These are phyloP conservation scores for Drosophila pruinosa DNA, from an alignment of 1,140 invertebrate species.

Conservation along the genomic window DNA sequence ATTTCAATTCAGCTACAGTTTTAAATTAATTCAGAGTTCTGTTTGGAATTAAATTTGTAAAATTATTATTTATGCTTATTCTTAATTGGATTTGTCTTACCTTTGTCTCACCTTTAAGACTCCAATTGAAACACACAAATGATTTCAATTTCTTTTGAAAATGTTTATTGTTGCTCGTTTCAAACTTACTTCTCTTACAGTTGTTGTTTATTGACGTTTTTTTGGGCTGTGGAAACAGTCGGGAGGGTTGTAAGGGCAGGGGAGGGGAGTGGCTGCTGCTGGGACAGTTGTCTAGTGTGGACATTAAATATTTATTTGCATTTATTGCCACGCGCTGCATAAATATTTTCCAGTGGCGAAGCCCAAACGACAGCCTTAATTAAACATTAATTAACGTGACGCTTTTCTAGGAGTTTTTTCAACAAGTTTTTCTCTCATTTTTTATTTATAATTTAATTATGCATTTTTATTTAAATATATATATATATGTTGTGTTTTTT, in stretches of 20 bases:
- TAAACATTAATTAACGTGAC: constrained; percentile 44
- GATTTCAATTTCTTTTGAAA: constrained; percentile 63
- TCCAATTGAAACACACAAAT: constrained; percentile 6
- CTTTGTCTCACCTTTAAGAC: not conserved
- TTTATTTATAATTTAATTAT: constrained; percentile 45
- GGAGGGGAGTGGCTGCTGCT: not conserved
- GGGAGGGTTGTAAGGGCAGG: not conserved
- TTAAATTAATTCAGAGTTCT: not conserved
- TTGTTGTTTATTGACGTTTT: constrained; percentile 31
- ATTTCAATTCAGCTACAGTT: not conserved
- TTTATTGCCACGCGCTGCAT: constrained; percentile 22
- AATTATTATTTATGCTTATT: too few relatives aligned
- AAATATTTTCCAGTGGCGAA: constrained; percentile 21
- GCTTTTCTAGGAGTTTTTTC: constrained; percentile 6
- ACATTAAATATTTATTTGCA: constrained; percentile 31
- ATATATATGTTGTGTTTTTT: constrained; percentile 24
- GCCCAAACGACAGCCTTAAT: constrained; percentile 27
- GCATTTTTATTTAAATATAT: constrained; percentile 8
- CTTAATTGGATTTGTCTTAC: not conserved
- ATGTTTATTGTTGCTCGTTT: constrained; percentile 78
- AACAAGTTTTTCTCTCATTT: constrained; percentile 27
- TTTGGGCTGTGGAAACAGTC: not conserved
- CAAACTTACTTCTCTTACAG: constrained; percentile 67
- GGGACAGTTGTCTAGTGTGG: constrained; percentile 15
- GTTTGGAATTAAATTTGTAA: too few relatives aligned